phyloP scores from a whole-genome alignment of 2,888 invertebrate genomes.

The Heliconius hortense region DNA sequence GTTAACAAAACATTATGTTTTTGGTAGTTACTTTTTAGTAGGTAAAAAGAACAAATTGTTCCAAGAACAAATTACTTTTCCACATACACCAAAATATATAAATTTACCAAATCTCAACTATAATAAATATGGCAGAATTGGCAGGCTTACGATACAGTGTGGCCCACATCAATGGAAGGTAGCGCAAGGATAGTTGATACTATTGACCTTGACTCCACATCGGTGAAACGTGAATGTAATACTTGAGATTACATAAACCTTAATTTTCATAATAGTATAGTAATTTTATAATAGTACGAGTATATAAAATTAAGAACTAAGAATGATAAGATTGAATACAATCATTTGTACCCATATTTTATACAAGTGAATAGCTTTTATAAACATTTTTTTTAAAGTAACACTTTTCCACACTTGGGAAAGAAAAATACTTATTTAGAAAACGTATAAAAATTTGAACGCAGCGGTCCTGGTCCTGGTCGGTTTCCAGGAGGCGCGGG shows the following conservation, averaged over 20 bases:
- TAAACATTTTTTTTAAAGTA: too few relatives aligned
- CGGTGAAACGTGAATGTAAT: slow-evolving; percentile 31
- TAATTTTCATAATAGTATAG: neutral
- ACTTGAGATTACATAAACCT: slow-evolving; percentile 17
- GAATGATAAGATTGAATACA: neutral
- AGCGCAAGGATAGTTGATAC: too few relatives aligned
- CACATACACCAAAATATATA: neutral
- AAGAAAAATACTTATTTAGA: too few relatives aligned
- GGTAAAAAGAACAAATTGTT: neutral
- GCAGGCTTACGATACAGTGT: neutral
- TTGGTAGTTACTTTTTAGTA: neutral
- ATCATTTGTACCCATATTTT: too few relatives aligned
- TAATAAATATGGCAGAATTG: neutral
- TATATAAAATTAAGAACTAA: too few relatives aligned
- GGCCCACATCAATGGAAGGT: slow-evolving; percentile 21
- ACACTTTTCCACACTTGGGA: too few relatives aligned
- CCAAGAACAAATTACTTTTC: neutral
- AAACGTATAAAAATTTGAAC: too few relatives aligned
- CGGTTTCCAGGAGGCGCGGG: too few relatives aligned
- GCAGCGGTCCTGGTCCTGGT: too few relatives aligned
- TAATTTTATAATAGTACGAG: too few relatives aligned
- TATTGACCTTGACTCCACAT: slow-evolving; percentile 1
- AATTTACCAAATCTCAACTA: neutral
- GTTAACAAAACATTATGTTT: too few relatives aligned
- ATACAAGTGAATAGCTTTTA: neutral